These are phyloP conservation scores for Tenrec ecaudatus DNA, from an alignment of 2,113 vertebrate genomes.

Conservation along the genomic window DNA sequence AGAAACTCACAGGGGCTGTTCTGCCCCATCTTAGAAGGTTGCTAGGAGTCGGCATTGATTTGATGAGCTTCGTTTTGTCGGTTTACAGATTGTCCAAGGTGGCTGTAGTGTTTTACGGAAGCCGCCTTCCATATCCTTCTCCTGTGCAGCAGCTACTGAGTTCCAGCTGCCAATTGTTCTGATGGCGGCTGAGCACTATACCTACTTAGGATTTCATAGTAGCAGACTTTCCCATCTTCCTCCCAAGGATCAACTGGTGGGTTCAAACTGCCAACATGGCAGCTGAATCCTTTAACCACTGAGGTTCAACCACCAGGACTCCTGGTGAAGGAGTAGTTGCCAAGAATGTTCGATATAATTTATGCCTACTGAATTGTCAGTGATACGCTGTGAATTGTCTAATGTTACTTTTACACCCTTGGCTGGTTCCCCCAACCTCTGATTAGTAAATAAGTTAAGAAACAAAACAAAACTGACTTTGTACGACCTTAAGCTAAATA, in stretches of 20 bases:
- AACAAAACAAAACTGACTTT: background rate
- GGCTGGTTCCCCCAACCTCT: slow-evolving; percentile 23
- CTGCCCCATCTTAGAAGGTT: no score
- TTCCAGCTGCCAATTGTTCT: background rate
- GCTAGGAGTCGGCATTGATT: no score
- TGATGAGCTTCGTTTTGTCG: no score
- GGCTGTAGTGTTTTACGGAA: no score
- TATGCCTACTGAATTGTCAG: slow-evolving; percentile 4
- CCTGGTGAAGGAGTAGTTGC: background rate
- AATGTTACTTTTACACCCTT: background rate
- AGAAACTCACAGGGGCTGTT: no score
- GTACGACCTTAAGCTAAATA: background rate
- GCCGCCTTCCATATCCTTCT: no score
- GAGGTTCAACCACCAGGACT: background rate
- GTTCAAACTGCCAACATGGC: background rate
- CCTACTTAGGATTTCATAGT: background rate
- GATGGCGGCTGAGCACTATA: background rate
- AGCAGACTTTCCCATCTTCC: background rate
- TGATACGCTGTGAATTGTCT: background rate
- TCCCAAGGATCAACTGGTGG: background rate
- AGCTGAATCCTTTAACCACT: background rate
- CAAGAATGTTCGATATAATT: background rate
- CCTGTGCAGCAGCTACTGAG: no score
- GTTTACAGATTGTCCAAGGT: no score
- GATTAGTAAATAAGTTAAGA: slow-evolving; percentile 4